These are phyloP conservation scores for Lota lota DNA, from an alignment of 2,113 vertebrate species.

Conservation along the genomic window DNA sequence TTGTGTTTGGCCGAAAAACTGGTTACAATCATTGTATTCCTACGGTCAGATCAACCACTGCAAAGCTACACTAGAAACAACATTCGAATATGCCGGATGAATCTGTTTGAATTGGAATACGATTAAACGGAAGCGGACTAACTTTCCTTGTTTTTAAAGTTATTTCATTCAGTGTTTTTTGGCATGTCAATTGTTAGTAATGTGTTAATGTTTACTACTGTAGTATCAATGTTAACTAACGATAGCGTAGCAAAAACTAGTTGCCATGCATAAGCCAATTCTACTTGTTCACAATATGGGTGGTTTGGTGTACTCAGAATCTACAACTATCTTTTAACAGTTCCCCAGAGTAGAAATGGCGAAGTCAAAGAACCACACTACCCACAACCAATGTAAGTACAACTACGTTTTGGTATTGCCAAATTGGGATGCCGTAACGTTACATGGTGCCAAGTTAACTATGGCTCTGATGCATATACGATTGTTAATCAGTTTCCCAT, in stretches of 20 bases:
- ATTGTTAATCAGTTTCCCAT: neutral
- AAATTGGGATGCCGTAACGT: neutral
- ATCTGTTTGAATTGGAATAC: too few species aligned
- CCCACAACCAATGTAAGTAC: constrained; percentile 95
- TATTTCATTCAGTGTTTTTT: too few species aligned
- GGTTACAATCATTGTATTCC: too few species aligned
- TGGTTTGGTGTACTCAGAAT: too few species aligned
- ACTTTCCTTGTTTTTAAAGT: too few species aligned
- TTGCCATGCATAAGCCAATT: too few species aligned
- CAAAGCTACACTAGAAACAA: neutral
- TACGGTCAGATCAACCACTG: neutral
- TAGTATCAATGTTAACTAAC: neutral
- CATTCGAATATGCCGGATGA: neutral
- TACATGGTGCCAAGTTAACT: too few species aligned
- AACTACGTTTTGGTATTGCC: neutral
- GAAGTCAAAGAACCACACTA: constrained; percentile 99
- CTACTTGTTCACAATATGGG: too few species aligned
- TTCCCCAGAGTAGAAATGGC: constrained; percentile 78
- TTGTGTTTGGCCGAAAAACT: too few species aligned
- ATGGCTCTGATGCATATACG: too few species aligned
- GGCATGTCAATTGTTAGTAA: too few species aligned
- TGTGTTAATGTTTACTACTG: too few species aligned
- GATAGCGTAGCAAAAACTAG: neutral
- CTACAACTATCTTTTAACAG: constrained; percentile 26
- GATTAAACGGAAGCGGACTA: neutral